Conservation (phyloP, 1,140 invertebrate genomes). For the Coenobita brevimanus region DNA sequence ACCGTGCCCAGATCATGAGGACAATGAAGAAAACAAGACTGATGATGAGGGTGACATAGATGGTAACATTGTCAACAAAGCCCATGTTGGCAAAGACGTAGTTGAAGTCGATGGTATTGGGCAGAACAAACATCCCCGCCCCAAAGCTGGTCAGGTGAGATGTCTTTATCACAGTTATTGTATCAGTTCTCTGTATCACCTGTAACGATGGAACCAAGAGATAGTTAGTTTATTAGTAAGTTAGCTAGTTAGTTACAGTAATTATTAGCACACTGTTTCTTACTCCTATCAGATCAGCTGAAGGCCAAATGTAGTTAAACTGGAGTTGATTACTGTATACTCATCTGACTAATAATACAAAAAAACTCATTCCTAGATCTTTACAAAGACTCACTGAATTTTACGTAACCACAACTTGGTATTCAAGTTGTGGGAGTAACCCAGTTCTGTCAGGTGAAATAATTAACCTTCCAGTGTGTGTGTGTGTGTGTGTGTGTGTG, state of each 20-base stretch:
- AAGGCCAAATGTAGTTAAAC: too few relatives aligned
- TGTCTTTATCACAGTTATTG: slow-evolving; percentile 74
- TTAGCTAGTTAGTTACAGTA: background rate
- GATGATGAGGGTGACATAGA: slow-evolving; percentile 76
- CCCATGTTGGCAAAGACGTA: slow-evolving; percentile 75
- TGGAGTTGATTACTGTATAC: too few relatives aligned
- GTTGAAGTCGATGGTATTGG: slow-evolving; percentile 77
- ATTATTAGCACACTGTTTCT: too few relatives aligned
- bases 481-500: background rate
- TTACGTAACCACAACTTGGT: too few relatives aligned
- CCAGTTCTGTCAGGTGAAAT: too few relatives aligned
- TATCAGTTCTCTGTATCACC: slow-evolving; percentile 70
- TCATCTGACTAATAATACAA: too few relatives aligned
- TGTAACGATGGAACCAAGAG: slow-evolving; percentile 4
- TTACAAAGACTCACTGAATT: too few relatives aligned
- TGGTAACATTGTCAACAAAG: slow-evolving; percentile 76
- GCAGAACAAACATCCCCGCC: slow-evolving; percentile 75
- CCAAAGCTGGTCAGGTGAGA: slow-evolving; percentile 77
- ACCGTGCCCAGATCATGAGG: slow-evolving; percentile 74
- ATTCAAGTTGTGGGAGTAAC: too few relatives aligned
- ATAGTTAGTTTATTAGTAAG: background rate
- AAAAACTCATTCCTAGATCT: too few relatives aligned
- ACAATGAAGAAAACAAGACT: slow-evolving; percentile 74
- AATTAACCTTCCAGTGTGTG: too few relatives aligned
- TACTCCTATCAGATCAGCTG: too few relatives aligned